Evolutionary conservation across 2,797 vertebrate genomes (phyloP).

Genomic region (Macrochelys suwanniensis): DNA sequence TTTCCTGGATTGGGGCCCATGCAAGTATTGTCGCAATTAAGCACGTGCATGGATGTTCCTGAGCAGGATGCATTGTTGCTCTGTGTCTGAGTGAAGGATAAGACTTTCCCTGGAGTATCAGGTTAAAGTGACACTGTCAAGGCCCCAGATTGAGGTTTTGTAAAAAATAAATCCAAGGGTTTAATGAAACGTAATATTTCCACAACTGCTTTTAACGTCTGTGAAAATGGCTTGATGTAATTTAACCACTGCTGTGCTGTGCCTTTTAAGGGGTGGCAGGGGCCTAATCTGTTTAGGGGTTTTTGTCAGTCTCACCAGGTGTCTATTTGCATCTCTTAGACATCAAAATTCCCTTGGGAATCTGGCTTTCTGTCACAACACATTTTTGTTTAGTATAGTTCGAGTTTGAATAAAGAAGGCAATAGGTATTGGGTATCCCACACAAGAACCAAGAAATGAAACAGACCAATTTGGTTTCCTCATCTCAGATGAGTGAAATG

Average conservation of each 20-base stretch:
- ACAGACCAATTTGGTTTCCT: rapidly evolving
- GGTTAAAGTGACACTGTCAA: neutral
- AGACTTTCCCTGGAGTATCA: neutral
- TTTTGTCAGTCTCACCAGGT: neutral
- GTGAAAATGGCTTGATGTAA: rapidly evolving
- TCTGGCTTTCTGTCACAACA: neutral
- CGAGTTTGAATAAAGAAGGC: neutral
- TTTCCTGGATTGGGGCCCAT: neutral
- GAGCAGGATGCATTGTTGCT: neutral
- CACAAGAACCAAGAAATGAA: neutral
- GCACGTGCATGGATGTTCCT: too few species aligned
- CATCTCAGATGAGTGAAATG: neutral
- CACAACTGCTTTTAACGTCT: neutral
- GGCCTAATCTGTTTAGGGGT: rapidly evolving
- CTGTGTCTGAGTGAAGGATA: neutral
- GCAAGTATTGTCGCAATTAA: neutral
- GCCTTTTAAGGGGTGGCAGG: neutral
- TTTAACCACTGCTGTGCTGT: neutral
- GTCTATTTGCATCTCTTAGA: neutral
- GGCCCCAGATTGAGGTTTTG: neutral
- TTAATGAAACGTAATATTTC: neutral
- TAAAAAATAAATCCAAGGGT: neutral
- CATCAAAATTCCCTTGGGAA: neutral
- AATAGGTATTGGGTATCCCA: neutral
- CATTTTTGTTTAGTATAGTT: neutral